Conservation (phyloP, 2,888 invertebrate genomes). For the Drepana falcataria region DNA sequence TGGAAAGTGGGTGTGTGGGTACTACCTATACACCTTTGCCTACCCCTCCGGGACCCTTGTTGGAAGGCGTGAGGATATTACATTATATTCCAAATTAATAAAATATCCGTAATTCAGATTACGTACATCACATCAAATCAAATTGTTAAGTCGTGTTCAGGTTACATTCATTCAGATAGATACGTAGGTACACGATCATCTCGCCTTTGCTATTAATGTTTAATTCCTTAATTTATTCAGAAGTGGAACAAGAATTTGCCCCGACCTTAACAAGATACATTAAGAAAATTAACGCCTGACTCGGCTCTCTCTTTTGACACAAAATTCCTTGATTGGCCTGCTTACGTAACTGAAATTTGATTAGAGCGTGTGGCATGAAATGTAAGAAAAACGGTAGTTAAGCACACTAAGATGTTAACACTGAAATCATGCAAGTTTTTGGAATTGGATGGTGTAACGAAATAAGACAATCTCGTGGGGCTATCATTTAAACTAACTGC, state of each 20-base stretch:
- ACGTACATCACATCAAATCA: conserved; percentile 31
- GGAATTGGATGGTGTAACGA: conserved; percentile 49
- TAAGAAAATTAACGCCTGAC: conserved; percentile 68
- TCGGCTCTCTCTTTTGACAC: conserved; percentile 54
- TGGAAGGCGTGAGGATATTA: too few relatives aligned
- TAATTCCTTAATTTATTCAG: conserved; percentile 56
- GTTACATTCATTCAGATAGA: too few relatives aligned
- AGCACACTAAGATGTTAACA: conserved; percentile 4
- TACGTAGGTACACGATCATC: conserved; percentile 15
- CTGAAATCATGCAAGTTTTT: conserved; percentile 30
- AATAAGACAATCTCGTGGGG: conserved; percentile 52
- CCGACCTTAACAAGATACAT: conserved; percentile 64
- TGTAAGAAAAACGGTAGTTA: conserved; percentile 10
- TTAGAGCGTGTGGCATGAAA: conserved; percentile 38
- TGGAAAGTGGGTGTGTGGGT: too few relatives aligned
- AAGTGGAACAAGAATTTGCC: conserved; percentile 43
- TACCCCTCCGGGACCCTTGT: too few relatives aligned
- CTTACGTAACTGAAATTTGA: conserved; percentile 51
- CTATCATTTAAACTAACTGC: conserved; percentile 72
- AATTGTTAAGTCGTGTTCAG: conserved; percentile 31
- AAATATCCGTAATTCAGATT: conserved; percentile 12
- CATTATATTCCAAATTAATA: conserved; percentile 1
- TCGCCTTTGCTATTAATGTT: conserved; percentile 51
- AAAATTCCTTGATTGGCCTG: conserved; percentile 61
- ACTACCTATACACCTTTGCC: too few relatives aligned